These are phyloP conservation scores for Telenomus remus DNA, from an alignment of 1,140 invertebrate genomes.

Conservation along the genomic window DNA sequence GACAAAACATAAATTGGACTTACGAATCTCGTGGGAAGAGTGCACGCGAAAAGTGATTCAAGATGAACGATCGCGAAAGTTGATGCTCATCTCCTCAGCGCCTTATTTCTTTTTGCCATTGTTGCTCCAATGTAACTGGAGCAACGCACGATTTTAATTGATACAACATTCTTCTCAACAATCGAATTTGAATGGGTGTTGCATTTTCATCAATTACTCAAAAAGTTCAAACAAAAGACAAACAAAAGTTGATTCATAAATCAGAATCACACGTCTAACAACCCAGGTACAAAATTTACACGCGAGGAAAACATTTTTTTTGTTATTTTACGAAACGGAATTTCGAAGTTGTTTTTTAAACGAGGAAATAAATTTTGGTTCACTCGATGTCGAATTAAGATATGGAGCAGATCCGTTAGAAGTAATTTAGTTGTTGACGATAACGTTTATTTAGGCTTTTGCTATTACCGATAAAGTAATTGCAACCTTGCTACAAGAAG, in stretches of 20 bases:
- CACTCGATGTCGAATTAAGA: slow-evolving; percentile 5
- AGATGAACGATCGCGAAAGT: slow-evolving; percentile 56
- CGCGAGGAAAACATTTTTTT: too few species aligned
- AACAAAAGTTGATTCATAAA: too few species aligned
- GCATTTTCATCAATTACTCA: too few species aligned
- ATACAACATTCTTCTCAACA: slow-evolving; percentile 6
- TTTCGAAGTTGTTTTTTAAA: too few species aligned
- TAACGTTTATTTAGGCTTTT: slow-evolving; percentile 11
- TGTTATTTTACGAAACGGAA: too few species aligned
- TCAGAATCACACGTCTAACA: too few species aligned
- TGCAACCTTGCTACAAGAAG: slow-evolving; percentile 4
- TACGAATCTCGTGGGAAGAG: slow-evolving; percentile 51
- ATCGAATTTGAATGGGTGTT: neutral
- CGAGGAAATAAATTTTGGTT: too few species aligned
- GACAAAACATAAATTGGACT: slow-evolving; percentile 50
- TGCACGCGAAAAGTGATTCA: slow-evolving; percentile 46
- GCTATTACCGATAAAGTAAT: slow-evolving; percentile 43
- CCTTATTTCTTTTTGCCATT: slow-evolving; percentile 35
- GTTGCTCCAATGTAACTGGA: slow-evolving; percentile 45
- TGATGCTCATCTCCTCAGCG: slow-evolving; percentile 26
- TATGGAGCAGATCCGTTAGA: slow-evolving; percentile 39
- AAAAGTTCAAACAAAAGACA: too few species aligned
- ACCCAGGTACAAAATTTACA: too few species aligned
- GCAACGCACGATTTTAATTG: slow-evolving; percentile 33
- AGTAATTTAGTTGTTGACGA: slow-evolving; percentile 29